Conservation (phyloP, 2,888 invertebrate species). For the Acronicta leporina region DNA sequence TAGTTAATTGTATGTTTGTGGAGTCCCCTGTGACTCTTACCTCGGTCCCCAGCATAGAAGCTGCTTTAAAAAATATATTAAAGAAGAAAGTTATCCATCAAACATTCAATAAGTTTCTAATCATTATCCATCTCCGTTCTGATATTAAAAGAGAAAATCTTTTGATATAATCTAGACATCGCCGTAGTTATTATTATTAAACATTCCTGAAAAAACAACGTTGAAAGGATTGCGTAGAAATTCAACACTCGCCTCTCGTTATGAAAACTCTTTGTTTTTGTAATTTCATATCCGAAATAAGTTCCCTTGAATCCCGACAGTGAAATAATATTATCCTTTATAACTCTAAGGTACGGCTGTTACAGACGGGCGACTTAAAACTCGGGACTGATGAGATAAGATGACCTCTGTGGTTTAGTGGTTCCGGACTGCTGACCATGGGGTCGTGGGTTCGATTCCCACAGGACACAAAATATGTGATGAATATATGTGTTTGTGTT, state of each 20-base stretch:
- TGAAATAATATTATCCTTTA: conserved; percentile 36
- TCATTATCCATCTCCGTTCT: background rate
- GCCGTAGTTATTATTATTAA: conserved; percentile 19
- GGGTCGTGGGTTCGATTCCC: too few species aligned
- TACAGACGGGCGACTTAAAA: background rate
- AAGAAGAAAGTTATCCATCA: too few species aligned
- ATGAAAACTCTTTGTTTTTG: conserved; percentile 46
- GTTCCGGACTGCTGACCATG: too few species aligned
- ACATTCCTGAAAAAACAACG: conserved; percentile 8
- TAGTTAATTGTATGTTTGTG: too few species aligned
- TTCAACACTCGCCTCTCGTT: conserved; percentile 34
- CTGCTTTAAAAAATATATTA: too few species aligned
- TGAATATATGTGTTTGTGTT: too few species aligned
- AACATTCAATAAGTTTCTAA: background rate
- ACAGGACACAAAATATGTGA: too few species aligned
- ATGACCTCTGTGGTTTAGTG: too few species aligned
- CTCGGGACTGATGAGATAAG: background rate
- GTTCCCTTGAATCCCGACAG: conserved; percentile 30
- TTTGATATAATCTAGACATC: background rate
- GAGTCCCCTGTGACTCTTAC: too few species aligned
- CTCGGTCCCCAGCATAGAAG: too few species aligned
- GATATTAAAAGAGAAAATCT: conserved; percentile 6
- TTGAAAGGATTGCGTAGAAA: conserved; percentile 30
- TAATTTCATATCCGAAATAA: conserved; percentile 49
- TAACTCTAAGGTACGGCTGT: conserved; percentile 2